Evolutionary conservation across 2,797 vertebrate species (phyloP).

Genomic region (Cyclopterus lumpus): DNA sequence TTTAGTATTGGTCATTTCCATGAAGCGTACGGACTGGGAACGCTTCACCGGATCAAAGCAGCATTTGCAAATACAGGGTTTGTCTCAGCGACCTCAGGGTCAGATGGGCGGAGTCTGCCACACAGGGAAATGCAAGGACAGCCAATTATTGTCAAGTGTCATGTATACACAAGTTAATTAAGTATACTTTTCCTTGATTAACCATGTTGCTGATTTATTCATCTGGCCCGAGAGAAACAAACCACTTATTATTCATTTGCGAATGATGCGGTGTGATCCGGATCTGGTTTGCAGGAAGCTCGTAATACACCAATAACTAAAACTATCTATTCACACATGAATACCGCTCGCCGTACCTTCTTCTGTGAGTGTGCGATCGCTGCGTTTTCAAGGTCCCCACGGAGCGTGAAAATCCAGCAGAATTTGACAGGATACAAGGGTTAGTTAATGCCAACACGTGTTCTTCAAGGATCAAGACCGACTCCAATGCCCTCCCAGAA

Average conservation of each 20-base stretch:
- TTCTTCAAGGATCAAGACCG: constrained; percentile 28
- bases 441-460: constrained; percentile 58
- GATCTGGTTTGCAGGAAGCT: constrained; percentile 17
- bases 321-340: constrained; percentile 45
- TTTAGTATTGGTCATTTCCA: constrained; percentile 57
- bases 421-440: constrained; percentile 61
- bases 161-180: neutral
- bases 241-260: constrained; percentile 31
- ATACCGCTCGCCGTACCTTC: constrained; percentile 67
- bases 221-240: constrained; percentile 38
- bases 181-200: neutral
- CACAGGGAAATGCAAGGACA: neutral
- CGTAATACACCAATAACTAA: constrained; percentile 11
- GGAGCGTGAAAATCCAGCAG: constrained; percentile 69
- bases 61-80: constrained; percentile 34
- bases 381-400: constrained; percentile 69
- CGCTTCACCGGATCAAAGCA: constrained; percentile 28
- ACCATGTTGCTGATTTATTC: neutral
- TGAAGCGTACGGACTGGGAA: constrained; percentile 15
- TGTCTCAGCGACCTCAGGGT: neutral
- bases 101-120: constrained; percentile 13
- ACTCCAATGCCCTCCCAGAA: constrained; percentile 44
- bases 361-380: constrained; percentile 71
- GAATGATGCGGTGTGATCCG: constrained; percentile 40
- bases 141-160: neutral